These are phyloP conservation scores for Heliopora coerulea DNA, from an alignment of 92 coral and sea anemone genomes.

Conservation along the genomic window DNA sequence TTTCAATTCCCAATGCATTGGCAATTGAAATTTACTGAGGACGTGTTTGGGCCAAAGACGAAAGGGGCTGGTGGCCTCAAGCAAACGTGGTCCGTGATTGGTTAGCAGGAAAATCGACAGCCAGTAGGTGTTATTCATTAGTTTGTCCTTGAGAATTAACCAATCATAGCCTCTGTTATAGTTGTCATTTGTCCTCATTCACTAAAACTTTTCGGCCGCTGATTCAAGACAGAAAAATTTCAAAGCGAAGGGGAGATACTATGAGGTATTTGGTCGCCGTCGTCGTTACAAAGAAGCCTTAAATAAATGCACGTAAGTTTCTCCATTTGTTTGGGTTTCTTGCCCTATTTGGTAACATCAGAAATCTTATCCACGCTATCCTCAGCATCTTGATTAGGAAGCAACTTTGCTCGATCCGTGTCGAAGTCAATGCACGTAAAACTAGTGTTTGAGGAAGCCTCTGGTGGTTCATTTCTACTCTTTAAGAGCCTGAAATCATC, in stretches of 20 bases:
- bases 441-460: neutral
- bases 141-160: slow-evolving; percentile 7
- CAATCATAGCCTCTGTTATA: slow-evolving; percentile 37
- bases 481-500: neutral
- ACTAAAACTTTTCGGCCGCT: slow-evolving; percentile 33
- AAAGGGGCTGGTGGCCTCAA: neutral
- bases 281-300: neutral
- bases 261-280: slow-evolving; percentile 13
- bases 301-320: slow-evolving; percentile 24
- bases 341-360: neutral
- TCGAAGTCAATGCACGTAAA: neutral
- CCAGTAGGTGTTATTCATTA: slow-evolving; percentile 21
- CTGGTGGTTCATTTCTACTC: neutral
- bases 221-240: slow-evolving; percentile 6
- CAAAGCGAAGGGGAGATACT: slow-evolving; percentile 7
- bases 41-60: slow-evolving; percentile 30
- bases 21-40: neutral
- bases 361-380: neutral
- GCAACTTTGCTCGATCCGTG: neutral
- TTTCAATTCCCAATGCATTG: neutral
- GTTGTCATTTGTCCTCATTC: slow-evolving; percentile 38
- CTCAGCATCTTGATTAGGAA: neutral
- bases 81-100: slow-evolving; percentile 8
- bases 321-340: neutral
- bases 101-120: neutral